A percentile compares a stretch with the other conserved stretches of the same genome.
phyloP scores from a whole-genome alignment of 2,797 vertebrate genomes.

The Neoniphon sammara region DNA sequence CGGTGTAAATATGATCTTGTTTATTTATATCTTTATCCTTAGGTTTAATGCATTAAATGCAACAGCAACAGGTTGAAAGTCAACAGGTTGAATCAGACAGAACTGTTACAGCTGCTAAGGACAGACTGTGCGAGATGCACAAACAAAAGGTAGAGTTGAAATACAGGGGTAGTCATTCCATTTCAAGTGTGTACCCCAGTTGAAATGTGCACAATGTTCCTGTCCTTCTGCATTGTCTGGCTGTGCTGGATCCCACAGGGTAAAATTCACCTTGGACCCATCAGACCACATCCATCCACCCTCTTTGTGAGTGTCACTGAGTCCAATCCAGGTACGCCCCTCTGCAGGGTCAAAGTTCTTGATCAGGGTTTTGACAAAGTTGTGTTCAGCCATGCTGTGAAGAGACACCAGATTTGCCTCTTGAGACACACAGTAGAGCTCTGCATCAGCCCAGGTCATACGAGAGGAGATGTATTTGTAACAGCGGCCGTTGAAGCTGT shows the following conservation, averaged over 20 bases:
- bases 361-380: constrained; percentile 28
- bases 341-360: constrained; percentile 4
- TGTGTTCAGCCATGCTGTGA: neutral
- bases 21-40: too few species aligned
- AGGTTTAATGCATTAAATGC: neutral
- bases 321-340: neutral
- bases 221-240: fast-evolving
- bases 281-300: constrained; percentile 58
- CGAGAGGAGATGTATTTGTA: constrained; percentile 18
- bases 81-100: neutral
- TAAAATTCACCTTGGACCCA: neutral
- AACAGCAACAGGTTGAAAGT: neutral
- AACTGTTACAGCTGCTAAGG: neutral
- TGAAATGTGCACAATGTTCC: constrained; percentile 8
- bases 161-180: fast-evolving
- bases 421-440: constrained; percentile 38
- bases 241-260: fast-evolving
- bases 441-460: constrained; percentile 40
- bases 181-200: fast-evolving
- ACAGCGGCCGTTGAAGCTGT: constrained; percentile 13
- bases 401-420: constrained; percentile 46
- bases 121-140: neutral
- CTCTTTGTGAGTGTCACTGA: constrained; percentile 24
- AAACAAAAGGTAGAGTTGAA: fast-evolving
- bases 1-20: too few species aligned